Percentiles rank a stretch among this genome's conserved stretches.
Conservation (phyloP, 2,888 invertebrate genomes). For the Imbricaverruca yamaguchii region DNA sequence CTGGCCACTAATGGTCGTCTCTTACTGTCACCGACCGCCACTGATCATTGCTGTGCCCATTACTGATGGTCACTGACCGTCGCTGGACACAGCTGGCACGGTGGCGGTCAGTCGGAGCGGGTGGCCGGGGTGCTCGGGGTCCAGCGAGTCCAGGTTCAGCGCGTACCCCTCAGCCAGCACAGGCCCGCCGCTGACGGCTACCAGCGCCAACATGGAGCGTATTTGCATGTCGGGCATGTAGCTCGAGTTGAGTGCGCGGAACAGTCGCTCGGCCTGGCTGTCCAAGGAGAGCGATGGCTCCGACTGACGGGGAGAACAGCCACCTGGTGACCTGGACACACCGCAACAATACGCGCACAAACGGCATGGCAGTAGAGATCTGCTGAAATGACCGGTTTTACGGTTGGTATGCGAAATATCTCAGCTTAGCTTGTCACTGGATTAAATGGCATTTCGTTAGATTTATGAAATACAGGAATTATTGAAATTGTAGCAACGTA, state of each 20-base stretch:
- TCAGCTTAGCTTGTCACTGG: too few relatives aligned
- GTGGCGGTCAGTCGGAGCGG: background rate
- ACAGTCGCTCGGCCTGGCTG: background rate
- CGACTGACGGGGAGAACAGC: too few relatives aligned
- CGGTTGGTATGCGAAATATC: too few relatives aligned
- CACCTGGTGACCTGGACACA: too few relatives aligned
- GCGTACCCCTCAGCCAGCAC: background rate
- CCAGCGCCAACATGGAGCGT: background rate
- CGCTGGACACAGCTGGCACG: background rate
- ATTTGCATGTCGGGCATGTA: background rate
- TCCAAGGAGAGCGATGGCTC: background rate
- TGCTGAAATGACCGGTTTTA: too few relatives aligned
- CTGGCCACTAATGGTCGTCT: background rate
- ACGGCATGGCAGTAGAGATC: too few relatives aligned
- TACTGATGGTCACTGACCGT: too few relatives aligned
- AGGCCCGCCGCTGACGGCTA: background rate
- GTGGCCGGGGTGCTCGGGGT: background rate
- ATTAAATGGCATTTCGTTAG: too few relatives aligned
- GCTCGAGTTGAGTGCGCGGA: background rate
- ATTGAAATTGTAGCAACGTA: too few relatives aligned
- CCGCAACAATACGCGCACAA: too few relatives aligned
- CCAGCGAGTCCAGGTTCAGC: conserved; percentile 2
- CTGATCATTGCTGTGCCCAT: background rate
- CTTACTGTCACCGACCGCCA: background rate
- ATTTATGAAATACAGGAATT: too few relatives aligned